Evolutionary conservation across 2,113 vertebrate genomes (phyloP), one percentile per base, ranked within the genome.

Genomic region (Cercocebus atys): DNA sequence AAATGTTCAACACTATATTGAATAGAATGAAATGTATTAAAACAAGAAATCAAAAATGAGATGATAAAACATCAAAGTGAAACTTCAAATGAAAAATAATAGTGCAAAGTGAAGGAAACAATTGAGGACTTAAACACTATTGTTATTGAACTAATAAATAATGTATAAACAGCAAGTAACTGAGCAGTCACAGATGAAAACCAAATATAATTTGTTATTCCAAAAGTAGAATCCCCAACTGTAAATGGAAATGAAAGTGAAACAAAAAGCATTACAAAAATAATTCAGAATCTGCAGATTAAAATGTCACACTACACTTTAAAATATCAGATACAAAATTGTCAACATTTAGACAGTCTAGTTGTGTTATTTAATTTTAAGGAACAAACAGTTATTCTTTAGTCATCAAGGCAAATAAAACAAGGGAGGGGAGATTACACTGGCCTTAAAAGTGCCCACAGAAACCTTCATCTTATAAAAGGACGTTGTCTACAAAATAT

Each of bases 361-460:
- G 38, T 5, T 83, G 8, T 88, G 23, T 78, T 95, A 80, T 73
- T 90, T 90, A 93, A 93, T 90, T 83, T 61, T 7, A 87, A 88
- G 32, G 35, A 22, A 8, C 8, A 78, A 83, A 73, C 72, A 6
- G 72, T 72, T 10, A 83, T 40, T 59, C 6, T 55, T 89, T 92
- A 52, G 3, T 86, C 43, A 94, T 59, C 5, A 7, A 61, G 18
- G 18, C 45, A 88, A 79, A 90, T 90, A 76, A 52, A 93, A 35
- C 38, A 92, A 81, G 3, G 8, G 13, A 73, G 0, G 16, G 38
- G 59, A 10, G 12, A 93, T 52, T 30, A 90, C 17, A 61, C 1
- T 64, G 14, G 3, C 35, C 52, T 68, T 68, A 80, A 80, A 84
- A 23, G 23, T 84, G 18, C 84, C 17, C 25, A 59, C 1, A 88